Base-by-base conservation (phyloP, 2,113 vertebrate genomes). In the Podiceps cristatus region DNA sequence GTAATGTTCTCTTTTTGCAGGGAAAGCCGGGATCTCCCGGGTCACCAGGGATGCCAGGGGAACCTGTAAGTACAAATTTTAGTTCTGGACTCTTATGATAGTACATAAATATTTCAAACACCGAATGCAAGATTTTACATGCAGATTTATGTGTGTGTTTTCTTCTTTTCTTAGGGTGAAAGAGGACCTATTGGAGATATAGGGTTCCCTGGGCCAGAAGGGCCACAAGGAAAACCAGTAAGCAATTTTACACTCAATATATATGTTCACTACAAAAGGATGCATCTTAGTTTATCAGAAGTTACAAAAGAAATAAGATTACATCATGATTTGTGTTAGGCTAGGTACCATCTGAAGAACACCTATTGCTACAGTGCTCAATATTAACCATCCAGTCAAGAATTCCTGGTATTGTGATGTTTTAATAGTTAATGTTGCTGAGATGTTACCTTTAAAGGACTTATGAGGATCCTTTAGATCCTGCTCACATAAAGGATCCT, bases 201-300 rank as follows among this genome's bases (percentile, higher is more conserved):
- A 90, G 99, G 99, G 83, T 99, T 99, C 97, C 99, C 99, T 7
- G 99, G 99, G 83, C 99, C 99, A 33, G 99, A 99, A 98, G 99
- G 99, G 82, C 99, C 99, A 33, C 96, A 98, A 80, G 99, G 99
- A 98, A 98, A 97, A 96, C 95, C 98, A 89, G 99, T 99, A 98
- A 99, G 99, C 76, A 97, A 86, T 96, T 94, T 55, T 84, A 24
- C 72, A 25, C 12, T 62, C 18, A 50, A 19, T 63, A 7, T 56
- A 4, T 52, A 28, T 17, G 4, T 31, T 88, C 47, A 17, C 44
- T 59, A 40, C n/a, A 69, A n/a, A 90, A 94, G 5, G 1, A 35
- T 59, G 8, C 2, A 2, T 11, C 40, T 66, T 64, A n/a, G 10
- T 79, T 83, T 66, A 55, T 50, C 25, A 62, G 18, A 90, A 79